Base-by-base conservation (phyloP, 2,113 vertebrate species). In the Argyrosomus japonicus region DNA sequence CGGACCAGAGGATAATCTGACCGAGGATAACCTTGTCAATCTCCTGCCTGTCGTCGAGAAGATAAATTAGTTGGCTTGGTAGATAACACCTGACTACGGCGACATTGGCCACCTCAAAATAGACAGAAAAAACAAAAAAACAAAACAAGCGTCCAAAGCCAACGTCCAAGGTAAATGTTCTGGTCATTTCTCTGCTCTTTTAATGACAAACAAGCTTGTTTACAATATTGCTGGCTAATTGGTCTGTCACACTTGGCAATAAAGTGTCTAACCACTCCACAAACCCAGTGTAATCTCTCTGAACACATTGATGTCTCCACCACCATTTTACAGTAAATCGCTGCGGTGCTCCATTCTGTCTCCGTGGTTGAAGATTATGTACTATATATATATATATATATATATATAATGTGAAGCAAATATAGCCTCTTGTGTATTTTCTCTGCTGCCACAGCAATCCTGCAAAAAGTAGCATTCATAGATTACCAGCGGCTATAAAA, bases 81-180 rank as follows among this genome's bases (percentile, higher is more conserved):
- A 79, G 25, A 86, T 18, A 87, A 79, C 85, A 18, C 72, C 48
- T 71, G 58, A 77, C 27, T 21, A 64, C 69, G 50, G 56, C 71
- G 67, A 76, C 81, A 58, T 60, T 64, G 43, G 21, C 50, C 58
- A 75, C 61, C 51, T 75, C 14, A 19, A 78, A 62, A 89, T 15
- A 17, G 25, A 40, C 68, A 61, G 15, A 51, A 61, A 76, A 32
- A 32, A n/a, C n/a, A n/a, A n/a, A n/a, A n/a, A n/a, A n/a, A 51
- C 58, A 21, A 67, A 76, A 63, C 71, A 43, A 82, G 29, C 54
- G 27, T 17, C 75, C 73, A 61, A 32, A 32, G 32, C 60, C 18
- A 6, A 60, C 54, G 25, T 88, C 45, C 84, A 92, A 40, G 93
- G 93, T 93, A 92, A 40, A 87, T 13, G 57, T 64, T n/a, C 29